Percentiles rank a stretch among this genome's conserved stretches.
These are phyloP conservation scores for Fistularia tabacaria DNA, from an alignment of 2,797 vertebrate species.

Conservation along the genomic window DNA sequence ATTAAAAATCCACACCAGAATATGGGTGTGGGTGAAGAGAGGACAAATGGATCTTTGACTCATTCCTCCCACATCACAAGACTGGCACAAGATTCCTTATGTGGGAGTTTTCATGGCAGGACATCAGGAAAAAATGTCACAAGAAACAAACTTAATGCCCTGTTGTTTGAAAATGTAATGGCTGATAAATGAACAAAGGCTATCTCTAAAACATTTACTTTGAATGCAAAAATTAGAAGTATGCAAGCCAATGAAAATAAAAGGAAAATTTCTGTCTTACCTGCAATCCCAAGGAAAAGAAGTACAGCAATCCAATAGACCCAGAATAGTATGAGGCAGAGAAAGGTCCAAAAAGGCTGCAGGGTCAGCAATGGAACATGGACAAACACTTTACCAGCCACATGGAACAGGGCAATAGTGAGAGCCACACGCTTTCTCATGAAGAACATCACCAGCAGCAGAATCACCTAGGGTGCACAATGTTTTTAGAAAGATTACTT, in stretches of 20 bases:
- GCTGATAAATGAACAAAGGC: not conserved
- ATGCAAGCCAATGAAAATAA: not conserved
- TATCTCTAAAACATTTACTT: not conserved
- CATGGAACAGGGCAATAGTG: conserved; percentile 93
- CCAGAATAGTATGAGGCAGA: conserved; percentile 94
- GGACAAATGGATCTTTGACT: conserved; percentile 48
- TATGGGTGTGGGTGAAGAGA: conserved; percentile 45
- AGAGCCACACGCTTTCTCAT: conserved; percentile 95
- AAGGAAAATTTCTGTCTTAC: conserved; percentile 58
- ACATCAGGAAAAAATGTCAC: conserved; percentile 43
- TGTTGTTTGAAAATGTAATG: no score
- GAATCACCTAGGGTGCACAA: conserved; percentile 74
- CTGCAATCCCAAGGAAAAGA: conserved; percentile 91
- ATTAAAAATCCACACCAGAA: conserved; percentile 9
- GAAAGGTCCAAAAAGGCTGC: conserved; percentile 96
- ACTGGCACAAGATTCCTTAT: conserved; percentile 43
- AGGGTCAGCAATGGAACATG: conserved; percentile 88
- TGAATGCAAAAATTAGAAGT: not conserved
- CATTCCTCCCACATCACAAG: conserved; percentile 45
- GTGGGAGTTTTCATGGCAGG: conserved; percentile 55
- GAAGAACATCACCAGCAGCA: conserved; percentile 91
- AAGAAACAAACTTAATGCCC: conserved; percentile 27
- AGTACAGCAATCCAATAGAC: conserved; percentile 91
- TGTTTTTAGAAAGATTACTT: no score
- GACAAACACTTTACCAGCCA: conserved; percentile 95